Conservation (phyloP, 2,113 vertebrate genomes). For the Bufo bufo region DNA sequence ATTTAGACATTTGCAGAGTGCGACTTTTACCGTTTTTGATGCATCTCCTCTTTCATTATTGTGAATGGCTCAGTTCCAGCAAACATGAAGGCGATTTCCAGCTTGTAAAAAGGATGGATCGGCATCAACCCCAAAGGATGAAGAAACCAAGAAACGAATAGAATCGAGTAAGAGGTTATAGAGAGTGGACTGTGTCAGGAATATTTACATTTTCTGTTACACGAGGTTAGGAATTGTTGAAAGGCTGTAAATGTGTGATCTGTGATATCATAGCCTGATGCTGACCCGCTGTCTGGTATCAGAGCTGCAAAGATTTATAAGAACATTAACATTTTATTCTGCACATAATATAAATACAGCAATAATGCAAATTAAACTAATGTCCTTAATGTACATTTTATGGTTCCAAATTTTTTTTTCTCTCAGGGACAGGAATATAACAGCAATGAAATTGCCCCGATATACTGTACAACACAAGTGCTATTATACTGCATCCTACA, state of each 20-base stretch:
- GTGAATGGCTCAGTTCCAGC: constrained; percentile 23
- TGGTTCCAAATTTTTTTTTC: neutral
- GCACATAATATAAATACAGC: neutral
- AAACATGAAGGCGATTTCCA: constrained; percentile 35
- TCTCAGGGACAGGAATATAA: neutral
- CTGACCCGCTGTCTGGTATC: neutral
- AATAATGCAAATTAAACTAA: neutral
- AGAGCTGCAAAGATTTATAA: neutral
- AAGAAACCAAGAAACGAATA: constrained; percentile 7
- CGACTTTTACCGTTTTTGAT: constrained; percentile 29
- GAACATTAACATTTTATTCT: neutral
- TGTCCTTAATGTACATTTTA: neutral
- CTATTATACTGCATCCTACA: too few relatives aligned
- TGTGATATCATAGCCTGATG: neutral
- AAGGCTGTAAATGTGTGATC: constrained; percentile 15
- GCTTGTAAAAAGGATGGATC: neutral
- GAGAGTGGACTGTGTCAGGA: neutral
- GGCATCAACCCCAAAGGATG: neutral
- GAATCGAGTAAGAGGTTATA: neutral
- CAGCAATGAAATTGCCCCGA: neutral
- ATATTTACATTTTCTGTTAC: constrained; percentile 6
- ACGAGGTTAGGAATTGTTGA: neutral
- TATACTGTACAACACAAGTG: too few relatives aligned
- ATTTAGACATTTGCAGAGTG: constrained; percentile 39
- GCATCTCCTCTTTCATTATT: constrained; percentile 30